Evolutionary conservation across 2,888 invertebrate species (phyloP).

Genomic region (Rutpela maculata): DNA sequence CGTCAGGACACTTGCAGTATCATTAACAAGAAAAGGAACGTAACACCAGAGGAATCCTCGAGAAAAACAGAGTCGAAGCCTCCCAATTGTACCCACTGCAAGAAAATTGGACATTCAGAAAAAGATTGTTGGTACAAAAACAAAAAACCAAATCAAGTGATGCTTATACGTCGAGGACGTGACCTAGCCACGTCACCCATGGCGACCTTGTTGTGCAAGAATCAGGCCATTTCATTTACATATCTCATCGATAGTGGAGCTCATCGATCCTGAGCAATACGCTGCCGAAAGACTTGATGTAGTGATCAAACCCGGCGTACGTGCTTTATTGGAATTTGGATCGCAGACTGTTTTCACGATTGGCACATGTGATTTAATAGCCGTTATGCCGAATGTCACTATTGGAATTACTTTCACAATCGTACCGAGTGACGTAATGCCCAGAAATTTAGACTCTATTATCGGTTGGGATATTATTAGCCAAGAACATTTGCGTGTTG

Average conservation of each 20-base stretch:
- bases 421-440: slow-evolving; percentile 43
- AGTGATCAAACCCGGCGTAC: no score
- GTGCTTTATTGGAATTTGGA: no score
- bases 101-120: no score
- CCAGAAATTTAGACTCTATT: slow-evolving; percentile 28
- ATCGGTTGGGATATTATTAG: slow-evolving; percentile 6
- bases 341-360: slow-evolving; percentile 47
- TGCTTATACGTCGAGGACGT: no score
- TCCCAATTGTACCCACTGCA: slow-evolving; percentile 43
- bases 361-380: slow-evolving; percentile 47
- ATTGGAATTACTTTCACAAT: slow-evolving; percentile 48
- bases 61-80: not conserved
- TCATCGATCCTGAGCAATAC: no score
- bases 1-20: not conserved
- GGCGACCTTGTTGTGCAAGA: no score
- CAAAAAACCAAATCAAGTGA: no score
- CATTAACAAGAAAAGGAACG: not conserved
- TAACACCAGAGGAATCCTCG: not conserved
- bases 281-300: no score
- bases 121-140: no score
- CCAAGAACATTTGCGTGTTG: not conserved
- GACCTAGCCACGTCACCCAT: no score
- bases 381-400: slow-evolving; percentile 46
- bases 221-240: no score
- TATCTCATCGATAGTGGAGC: no score